These are phyloP conservation scores for Eilema sororculum DNA, from an alignment of 2,888 invertebrate genomes.

Conservation along the genomic window DNA sequence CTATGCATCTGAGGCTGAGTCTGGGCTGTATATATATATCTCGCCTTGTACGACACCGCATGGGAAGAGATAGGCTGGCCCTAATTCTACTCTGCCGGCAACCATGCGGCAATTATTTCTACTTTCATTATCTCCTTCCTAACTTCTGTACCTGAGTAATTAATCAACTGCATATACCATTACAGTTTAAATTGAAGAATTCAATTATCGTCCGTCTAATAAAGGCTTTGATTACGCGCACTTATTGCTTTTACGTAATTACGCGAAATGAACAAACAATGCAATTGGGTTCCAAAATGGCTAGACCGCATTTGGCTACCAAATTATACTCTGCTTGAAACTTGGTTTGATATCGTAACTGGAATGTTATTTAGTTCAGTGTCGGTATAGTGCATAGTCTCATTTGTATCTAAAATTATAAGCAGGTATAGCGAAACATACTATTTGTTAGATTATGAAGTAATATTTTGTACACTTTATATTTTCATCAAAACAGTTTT, in stretches of 20 bases:
- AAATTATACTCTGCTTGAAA: constrained; percentile 36
- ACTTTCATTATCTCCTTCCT: not conserved
- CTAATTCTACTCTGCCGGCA: too few relatives aligned
- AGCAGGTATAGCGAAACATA: too few relatives aligned
- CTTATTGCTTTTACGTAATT: constrained; percentile 1
- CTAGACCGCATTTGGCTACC: constrained; percentile 18
- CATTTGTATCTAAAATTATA: too few relatives aligned
- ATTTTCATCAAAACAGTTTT: too few relatives aligned
- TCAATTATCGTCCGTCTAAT: not conserved
- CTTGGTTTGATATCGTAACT: not conserved
- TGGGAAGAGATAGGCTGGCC: too few relatives aligned
- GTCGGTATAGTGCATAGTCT: not conserved
- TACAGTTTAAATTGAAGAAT: not conserved
- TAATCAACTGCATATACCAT: not conserved
- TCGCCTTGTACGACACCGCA: too few relatives aligned
- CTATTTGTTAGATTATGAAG: too few relatives aligned
- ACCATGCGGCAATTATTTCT: not conserved
- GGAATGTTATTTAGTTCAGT: not conserved
- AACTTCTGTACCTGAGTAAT: not conserved
- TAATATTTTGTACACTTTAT: too few relatives aligned
- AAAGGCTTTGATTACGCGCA: not conserved
- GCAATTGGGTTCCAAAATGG: constrained; percentile 27
- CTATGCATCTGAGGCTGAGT: too few relatives aligned
- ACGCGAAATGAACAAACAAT: constrained; percentile 33
- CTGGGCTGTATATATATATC: too few relatives aligned